Base-by-base conservation (phyloP, 2,888 invertebrate species). In the Caenorhabditis uteleia region DNA sequence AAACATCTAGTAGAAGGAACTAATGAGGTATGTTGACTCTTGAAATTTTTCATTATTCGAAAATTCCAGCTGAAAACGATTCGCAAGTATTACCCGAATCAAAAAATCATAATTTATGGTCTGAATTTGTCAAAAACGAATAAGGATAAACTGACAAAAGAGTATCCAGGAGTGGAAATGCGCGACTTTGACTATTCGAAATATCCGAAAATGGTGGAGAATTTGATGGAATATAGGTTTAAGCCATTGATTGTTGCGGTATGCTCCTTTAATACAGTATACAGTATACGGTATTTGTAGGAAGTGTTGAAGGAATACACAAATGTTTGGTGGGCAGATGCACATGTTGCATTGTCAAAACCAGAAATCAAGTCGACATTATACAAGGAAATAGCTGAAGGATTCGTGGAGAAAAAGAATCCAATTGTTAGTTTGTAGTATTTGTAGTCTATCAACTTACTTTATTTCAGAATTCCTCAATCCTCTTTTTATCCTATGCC, bases 271-370 rank as follows among this genome's bases (percentile, higher is more conserved):
- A n/a, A n/a, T n/a, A n/a, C n/a, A n/a, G n/a, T n/a, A n/a, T n/a
- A n/a, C n/a, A n/a, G n/a, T n/a, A n/a, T n/a, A n/a, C n/a, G n/a
- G 3, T 14, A 39, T 39, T 49, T 49, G 5, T 14, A 43, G 42
- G 62, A 62, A 33, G 51, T 62, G 7, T 47, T 62, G 47, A 46
- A 47, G 25, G 62, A 61, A 16, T 50, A 42, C 21, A 8, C 29
- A 20, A 62, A 51, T 46, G 53, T 62, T 38, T 56, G 56, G 56
- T 62, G 62, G 62, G 51, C 56, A 43, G 62, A 62, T 39, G 62
- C 62, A 10, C 62, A 62, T 47, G 48, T 62, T 33, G 23, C 21
- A 2, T 23, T 47, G 14, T 44, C 48, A n/a, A 60, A 54, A 20
- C 48, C 54, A 2, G 49, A n/a, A n/a, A n/a, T n/a, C n/a, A n/a